These are phyloP conservation scores for Quiscalus mexicanus DNA, from an alignment of 2,113 vertebrate genomes.

Conservation along the genomic window DNA sequence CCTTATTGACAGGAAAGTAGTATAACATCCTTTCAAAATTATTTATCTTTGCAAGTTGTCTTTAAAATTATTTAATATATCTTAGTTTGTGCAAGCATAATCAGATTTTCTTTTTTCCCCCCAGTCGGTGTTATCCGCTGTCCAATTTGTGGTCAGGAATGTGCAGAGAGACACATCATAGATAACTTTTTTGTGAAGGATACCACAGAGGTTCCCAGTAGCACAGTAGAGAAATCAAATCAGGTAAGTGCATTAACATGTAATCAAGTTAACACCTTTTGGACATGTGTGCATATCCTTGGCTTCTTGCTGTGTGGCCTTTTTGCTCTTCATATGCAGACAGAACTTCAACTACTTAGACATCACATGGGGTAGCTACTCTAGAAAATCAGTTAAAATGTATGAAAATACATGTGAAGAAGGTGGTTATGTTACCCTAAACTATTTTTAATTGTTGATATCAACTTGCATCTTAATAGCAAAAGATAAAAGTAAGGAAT, in stretches of 20 bases:
- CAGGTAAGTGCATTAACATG: conserved; percentile 81
- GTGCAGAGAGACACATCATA: conserved; percentile 93
- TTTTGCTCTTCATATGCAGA: not conserved
- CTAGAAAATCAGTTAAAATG: not conserved
- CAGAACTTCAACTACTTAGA: not conserved
- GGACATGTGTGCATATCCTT: not conserved
- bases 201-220: conserved; percentile 95
- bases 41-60: not conserved
- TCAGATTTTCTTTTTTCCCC: not conserved
- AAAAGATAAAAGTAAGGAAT: not conserved
- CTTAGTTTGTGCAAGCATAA: conserved; percentile 3
- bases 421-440: not conserved
- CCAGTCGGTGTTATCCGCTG: conserved; percentile 91
- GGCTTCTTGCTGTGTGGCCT: conserved; percentile 11
- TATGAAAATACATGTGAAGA: not conserved
- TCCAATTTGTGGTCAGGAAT: conserved; percentile 95
- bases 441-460: not conserved
- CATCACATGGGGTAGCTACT: not conserved
- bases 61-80: conserved; percentile 14
- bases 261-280: conserved; percentile 16
- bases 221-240: conserved; percentile 96
- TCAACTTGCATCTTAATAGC: not conserved
- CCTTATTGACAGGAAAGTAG: not conserved
- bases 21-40: not conserved
- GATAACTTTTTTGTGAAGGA: conserved; percentile 99